A percentile compares a stretch with the other conserved stretches of the same genome.
Conservation (phyloP, 2,113 vertebrate genomes). For the Perca fluviatilis region DNA sequence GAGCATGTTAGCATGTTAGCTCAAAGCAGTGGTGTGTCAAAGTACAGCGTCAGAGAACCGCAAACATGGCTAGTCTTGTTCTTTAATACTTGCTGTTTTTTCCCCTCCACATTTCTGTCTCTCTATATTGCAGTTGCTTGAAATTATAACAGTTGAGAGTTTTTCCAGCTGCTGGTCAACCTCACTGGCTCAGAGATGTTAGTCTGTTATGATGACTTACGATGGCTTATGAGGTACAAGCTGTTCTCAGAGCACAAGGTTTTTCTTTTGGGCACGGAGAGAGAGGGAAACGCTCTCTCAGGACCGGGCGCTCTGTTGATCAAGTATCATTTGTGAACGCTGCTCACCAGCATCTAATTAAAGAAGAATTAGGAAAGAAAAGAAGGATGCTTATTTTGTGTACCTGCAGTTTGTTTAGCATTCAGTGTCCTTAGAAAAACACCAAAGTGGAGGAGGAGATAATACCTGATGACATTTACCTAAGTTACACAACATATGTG, state of each 20-base stretch:
- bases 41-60: not conserved
- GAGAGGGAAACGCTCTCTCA: not conserved
- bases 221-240: slow-evolving; percentile 22
- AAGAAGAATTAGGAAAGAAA: not conserved
- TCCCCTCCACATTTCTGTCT: not conserved
- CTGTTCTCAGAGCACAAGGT: slow-evolving; percentile 35
- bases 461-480: slow-evolving; percentile 3
- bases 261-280: slow-evolving; percentile 10
- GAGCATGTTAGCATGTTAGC: no score
- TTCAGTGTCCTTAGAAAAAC: not conserved
- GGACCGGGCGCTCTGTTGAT: not conserved
- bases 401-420: not conserved
- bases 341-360: not conserved
- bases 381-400: not conserved
- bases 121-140: not conserved
- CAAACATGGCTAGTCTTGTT: not conserved
- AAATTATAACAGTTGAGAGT: not conserved
- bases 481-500: slow-evolving; percentile 3
- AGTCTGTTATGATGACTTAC: slow-evolving; percentile 1
- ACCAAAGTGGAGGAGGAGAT: not conserved
- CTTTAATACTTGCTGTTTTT: not conserved
- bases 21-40: no score
- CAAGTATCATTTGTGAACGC: not conserved
- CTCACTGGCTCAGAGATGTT: slow-evolving; percentile 13
- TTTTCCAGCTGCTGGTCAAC: not conserved